phyloP scores from a whole-genome alignment of 2,888 invertebrate genomes.

The Agonopterix alstromeriana region DNA sequence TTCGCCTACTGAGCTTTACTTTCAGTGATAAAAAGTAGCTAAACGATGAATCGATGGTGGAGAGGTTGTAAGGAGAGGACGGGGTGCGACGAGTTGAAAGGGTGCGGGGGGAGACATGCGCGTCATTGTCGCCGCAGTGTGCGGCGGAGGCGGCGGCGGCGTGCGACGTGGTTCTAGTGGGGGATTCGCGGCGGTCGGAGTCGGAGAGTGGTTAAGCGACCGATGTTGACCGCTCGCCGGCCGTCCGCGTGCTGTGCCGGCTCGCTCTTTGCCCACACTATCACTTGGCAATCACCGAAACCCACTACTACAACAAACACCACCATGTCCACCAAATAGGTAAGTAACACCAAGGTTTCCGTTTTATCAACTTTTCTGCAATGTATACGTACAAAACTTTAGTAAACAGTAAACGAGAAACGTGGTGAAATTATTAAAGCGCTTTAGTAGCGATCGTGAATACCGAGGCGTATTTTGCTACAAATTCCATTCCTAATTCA shows the following conservation, averaged over 20 bases:
- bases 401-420: too few species aligned
- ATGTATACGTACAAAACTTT: too few species aligned
- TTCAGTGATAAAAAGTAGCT: constrained; percentile 39
- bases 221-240: not conserved
- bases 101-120: constrained; percentile 34
- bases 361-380: too few species aligned
- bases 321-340: too few species aligned
- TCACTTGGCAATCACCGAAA: too few species aligned
- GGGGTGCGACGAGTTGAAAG: constrained; percentile 7
- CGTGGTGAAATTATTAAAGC: too few species aligned
- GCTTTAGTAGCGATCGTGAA: too few species aligned
- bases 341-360: too few species aligned
- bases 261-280: too few species aligned
- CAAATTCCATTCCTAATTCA: too few species aligned
- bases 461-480: too few species aligned
- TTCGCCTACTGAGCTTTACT: constrained; percentile 27
- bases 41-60: constrained; percentile 50
- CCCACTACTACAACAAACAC: too few species aligned
- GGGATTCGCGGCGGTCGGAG: not conserved
- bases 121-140: constrained; percentile 20
- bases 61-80: constrained; percentile 24
- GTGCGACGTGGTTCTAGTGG: not conserved
- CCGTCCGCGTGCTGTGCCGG: not conserved
- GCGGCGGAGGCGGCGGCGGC: not conserved
- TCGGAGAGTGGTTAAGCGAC: not conserved